Evolutionary conservation across 2,113 vertebrate species (phyloP).

Genomic region (Oreochromis aureus): DNA sequence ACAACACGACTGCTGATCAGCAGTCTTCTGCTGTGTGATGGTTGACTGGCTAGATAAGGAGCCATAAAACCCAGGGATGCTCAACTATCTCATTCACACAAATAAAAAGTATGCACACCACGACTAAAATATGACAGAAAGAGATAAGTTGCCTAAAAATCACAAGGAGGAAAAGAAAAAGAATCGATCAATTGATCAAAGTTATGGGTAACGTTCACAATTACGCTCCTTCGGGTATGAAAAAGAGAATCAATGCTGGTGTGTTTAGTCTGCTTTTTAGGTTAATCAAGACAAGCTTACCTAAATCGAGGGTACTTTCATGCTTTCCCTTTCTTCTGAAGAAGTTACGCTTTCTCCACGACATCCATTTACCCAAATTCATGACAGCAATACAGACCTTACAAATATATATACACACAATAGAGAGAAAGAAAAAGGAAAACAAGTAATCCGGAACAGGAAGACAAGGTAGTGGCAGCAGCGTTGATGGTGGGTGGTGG

Average conservation of each 20-base stretch:
- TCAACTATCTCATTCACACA: background rate
- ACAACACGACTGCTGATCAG: background rate
- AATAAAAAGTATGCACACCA: background rate
- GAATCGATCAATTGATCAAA: background rate
- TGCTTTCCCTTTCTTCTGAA: slow-evolving; percentile 59
- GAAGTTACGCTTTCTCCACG: slow-evolving; percentile 60
- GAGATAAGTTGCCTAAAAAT: background rate
- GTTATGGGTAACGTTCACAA: background rate
- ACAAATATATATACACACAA: background rate
- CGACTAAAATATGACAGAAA: background rate
- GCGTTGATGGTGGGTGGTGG: background rate
- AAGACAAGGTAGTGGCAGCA: slow-evolving; percentile 21
- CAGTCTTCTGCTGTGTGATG: background rate
- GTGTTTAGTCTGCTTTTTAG: background rate
- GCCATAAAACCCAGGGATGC: background rate
- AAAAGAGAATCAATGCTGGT: background rate
- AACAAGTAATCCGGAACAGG: slow-evolving; percentile 49
- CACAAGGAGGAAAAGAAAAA: background rate
- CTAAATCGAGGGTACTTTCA: slow-evolving; percentile 12
- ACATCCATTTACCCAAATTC: slow-evolving; percentile 71
- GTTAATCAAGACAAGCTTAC: slow-evolving; percentile 30
- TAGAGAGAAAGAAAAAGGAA: background rate
- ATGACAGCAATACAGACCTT: slow-evolving; percentile 13
- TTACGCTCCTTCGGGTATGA: background rate
- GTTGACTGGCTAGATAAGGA: background rate